These are phyloP conservation scores for Anaspis maculata DNA, from an alignment of 2,888 invertebrate genomes.

Conservation along the genomic window DNA sequence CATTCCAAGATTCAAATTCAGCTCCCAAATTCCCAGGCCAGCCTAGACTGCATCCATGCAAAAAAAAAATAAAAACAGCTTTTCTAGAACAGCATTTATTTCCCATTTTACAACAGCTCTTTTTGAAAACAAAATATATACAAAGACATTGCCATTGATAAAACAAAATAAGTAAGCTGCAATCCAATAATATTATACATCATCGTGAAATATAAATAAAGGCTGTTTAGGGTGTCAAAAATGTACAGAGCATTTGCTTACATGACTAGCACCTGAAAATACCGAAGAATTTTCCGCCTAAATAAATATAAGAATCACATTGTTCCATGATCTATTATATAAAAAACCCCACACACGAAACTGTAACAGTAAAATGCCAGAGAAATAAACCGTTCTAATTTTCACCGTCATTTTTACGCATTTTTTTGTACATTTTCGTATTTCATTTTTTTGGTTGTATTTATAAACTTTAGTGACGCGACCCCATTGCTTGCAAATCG, in stretches of 20 bases:
- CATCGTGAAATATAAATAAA: background rate
- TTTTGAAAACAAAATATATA: slow-evolving; percentile 19
- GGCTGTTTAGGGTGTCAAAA: slow-evolving; percentile 9
- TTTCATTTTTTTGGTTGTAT: slow-evolving; percentile 25
- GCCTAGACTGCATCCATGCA: too few species aligned
- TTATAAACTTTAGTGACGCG: slow-evolving; percentile 25
- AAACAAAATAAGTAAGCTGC: slow-evolving; percentile 21
- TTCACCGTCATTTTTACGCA: slow-evolving; percentile 35
- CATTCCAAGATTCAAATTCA: too few species aligned
- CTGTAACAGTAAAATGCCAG: slow-evolving; percentile 16
- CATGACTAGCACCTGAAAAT: slow-evolving; percentile 27
- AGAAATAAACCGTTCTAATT: slow-evolving; percentile 34
- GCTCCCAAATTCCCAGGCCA: too few species aligned
- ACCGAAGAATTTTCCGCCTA: slow-evolving; percentile 17
- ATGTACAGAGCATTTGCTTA: slow-evolving; percentile 19
- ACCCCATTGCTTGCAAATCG: slow-evolving; percentile 29
- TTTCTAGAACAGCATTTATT: slow-evolving; percentile 33
- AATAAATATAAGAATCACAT: slow-evolving; percentile 16
- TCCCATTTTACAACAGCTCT: slow-evolving; percentile 25
- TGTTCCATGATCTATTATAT: slow-evolving; percentile 14
- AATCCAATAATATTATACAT: slow-evolving; percentile 14
- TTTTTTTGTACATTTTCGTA: slow-evolving; percentile 36
- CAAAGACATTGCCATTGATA: slow-evolving; percentile 18
- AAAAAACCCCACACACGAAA: slow-evolving; percentile 11
- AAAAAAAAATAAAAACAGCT: too few species aligned